Evolutionary conservation across 2,888 invertebrate species (phyloP).

Genomic region (Diploptera punctata): DNA sequence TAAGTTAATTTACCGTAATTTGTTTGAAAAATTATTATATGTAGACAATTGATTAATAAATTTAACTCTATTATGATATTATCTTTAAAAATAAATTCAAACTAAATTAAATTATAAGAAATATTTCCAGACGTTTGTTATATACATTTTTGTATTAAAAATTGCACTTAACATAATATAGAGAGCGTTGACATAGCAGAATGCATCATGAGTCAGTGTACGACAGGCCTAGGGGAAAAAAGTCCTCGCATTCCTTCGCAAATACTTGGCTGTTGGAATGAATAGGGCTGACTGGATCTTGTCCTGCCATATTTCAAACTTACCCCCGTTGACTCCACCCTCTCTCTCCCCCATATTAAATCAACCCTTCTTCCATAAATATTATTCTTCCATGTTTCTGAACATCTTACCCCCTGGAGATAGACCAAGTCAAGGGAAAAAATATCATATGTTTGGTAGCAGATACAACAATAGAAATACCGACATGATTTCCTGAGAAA

Average conservation of each 20-base stretch:
- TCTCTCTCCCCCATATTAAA: not conserved
- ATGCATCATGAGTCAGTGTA: not conserved
- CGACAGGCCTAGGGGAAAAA: not conserved
- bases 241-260: not conserved
- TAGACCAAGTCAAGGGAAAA: not conserved
- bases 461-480: too few relatives aligned
- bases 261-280: not conserved
- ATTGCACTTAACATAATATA: too few relatives aligned
- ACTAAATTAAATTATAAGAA: too few relatives aligned
- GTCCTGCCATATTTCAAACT: constrained; percentile 6
- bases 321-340: not conserved
- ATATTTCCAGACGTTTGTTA: too few relatives aligned
- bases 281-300: not conserved
- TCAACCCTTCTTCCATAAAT: constrained; percentile 19
- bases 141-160: too few relatives aligned
- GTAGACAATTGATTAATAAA: too few relatives aligned
- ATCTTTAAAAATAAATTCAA: too few relatives aligned
- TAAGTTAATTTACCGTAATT: too few relatives aligned
- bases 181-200: too few relatives aligned
- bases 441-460: not conserved
- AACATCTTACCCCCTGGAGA: not conserved
- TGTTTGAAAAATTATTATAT: too few relatives aligned
- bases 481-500: too few relatives aligned
- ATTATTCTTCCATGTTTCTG: not conserved
- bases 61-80: too few relatives aligned